phyloP scores from a whole-genome alignment of 2,888 invertebrate genomes.

The Ophioninae sp. region DNA sequence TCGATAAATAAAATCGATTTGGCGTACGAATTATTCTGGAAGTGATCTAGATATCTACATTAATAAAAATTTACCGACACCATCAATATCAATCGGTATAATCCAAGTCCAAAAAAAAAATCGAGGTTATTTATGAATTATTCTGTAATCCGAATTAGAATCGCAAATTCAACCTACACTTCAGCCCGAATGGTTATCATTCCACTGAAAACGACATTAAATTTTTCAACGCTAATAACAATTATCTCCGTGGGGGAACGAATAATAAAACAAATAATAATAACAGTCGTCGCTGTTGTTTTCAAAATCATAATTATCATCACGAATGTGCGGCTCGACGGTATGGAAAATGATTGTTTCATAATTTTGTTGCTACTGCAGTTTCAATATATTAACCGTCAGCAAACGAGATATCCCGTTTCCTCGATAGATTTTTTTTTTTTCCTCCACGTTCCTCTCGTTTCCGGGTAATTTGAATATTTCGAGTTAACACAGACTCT shows the following conservation, averaged over 20 bases:
- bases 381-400: slow-evolving; percentile 43
- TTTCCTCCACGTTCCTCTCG: slow-evolving; percentile 25
- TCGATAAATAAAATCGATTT: too few relatives aligned
- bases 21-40: too few relatives aligned
- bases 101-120: too few relatives aligned
- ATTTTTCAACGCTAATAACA: neutral
- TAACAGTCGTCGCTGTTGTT: neutral
- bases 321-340: slow-evolving; percentile 14
- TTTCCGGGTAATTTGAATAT: slow-evolving; percentile 64
- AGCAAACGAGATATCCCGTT: slow-evolving; percentile 53
- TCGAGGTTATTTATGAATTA: too few relatives aligned
- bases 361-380: slow-evolving; percentile 11
- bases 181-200: neutral
- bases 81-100: too few relatives aligned
- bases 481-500: slow-evolving; percentile 50
- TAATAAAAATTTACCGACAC: too few relatives aligned
- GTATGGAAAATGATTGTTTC: slow-evolving; percentile 7
- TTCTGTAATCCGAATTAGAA: too few relatives aligned
- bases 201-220: neutral
- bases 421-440: slow-evolving; percentile 43
- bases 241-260: neutral
- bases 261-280: neutral
- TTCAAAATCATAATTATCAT: slow-evolving; percentile 10
- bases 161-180: too few relatives aligned
- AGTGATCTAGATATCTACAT: too few relatives aligned